Evolutionary conservation across 1,140 invertebrate species (phyloP).

Genomic region (Hyposmocoma kahamanoa): DNA sequence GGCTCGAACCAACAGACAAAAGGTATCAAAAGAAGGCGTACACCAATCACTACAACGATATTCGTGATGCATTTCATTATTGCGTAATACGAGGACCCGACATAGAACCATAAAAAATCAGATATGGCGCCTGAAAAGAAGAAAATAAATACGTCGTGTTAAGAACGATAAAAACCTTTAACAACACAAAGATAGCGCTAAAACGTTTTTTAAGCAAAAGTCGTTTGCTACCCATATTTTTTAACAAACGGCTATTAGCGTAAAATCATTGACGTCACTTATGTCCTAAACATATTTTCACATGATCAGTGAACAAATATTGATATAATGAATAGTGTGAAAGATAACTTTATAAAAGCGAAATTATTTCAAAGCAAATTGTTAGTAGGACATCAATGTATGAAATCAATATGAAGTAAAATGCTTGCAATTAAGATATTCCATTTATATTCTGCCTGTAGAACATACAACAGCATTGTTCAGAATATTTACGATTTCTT

Average conservation of each 20-base stretch:
- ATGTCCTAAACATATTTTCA: no score
- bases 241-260: conserved; percentile 7
- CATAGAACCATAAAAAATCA: conserved; percentile 14
- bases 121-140: conserved; percentile 12
- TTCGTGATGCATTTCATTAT: conserved; percentile 30
- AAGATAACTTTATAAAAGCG: no score
- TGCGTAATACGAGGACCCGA: conserved; percentile 25
- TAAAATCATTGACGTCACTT: conserved; percentile 11
- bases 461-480: no score
- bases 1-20: conserved; percentile 31
- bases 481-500: no score
- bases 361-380: no score
- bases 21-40: conserved; percentile 45
- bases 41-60: conserved; percentile 36
- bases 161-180: neutral
- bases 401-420: no score
- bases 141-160: neutral
- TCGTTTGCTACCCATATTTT: conserved; percentile 16
- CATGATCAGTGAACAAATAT: no score
- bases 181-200: conserved; percentile 13
- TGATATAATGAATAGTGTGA: no score
- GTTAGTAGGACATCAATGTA: no score
- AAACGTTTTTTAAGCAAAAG: conserved; percentile 27
- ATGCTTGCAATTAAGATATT: no score
- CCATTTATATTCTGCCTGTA: no score